These are phyloP conservation scores for Pseudoatta argentina DNA, from an alignment of 1,140 invertebrate genomes.

Conservation along the genomic window DNA sequence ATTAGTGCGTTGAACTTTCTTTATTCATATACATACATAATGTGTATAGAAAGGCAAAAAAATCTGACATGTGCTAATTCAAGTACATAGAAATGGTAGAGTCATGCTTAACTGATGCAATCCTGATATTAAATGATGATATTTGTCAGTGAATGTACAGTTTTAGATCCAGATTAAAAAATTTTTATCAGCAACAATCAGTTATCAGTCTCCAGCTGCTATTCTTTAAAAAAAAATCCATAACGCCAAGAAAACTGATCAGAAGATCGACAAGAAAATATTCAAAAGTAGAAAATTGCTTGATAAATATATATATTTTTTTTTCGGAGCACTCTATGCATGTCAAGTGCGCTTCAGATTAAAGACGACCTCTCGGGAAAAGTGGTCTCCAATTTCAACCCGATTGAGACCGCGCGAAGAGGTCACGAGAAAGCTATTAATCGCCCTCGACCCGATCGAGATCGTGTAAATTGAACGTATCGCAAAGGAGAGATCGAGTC, in stretches of 20 bases:
- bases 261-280: neutral
- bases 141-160: neutral
- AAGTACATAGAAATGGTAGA: neutral
- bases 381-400: neutral
- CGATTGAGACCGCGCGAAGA: neutral
- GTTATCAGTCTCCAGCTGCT: neutral
- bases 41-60: neutral
- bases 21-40: neutral
- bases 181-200: neutral
- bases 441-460: neutral
- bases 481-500: neutral
- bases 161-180: neutral
- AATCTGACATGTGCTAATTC: neutral
- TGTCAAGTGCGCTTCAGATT: neutral
- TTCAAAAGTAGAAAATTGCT: neutral
- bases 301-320: neutral
- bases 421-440: neutral
- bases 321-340: neutral
- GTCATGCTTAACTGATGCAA: neutral
- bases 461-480: neutral
- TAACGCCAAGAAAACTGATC: neutral
- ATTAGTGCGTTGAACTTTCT: neutral
- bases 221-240: conserved; percentile 7
- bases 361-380: neutral
- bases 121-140: neutral